Base-by-base conservation (phyloP, 2,888 invertebrate species). In the Eurytoma californica region DNA sequence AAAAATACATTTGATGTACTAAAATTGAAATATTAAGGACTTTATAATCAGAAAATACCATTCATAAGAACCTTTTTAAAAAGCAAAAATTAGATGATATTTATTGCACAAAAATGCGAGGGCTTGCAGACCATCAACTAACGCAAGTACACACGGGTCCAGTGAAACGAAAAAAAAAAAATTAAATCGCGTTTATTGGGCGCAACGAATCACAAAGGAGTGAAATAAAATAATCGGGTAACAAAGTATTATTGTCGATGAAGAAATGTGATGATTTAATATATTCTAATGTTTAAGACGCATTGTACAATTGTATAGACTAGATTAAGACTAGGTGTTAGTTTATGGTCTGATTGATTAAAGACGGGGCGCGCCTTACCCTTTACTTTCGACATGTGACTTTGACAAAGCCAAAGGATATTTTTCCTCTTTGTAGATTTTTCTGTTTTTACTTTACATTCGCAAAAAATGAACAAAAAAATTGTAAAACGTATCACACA, bases 281-380 rank as follows among this genome's bases (percentile, higher is more conserved):
- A 80, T 83, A 83, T 77, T 80, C 84, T 86, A 85, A 83, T 79
- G 61, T 83, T 78, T 84, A 84, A 84, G 82, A 84, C 83, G 83
- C 84, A 84, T 88, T 90, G 87, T 90, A 88, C 86, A 89, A 87
- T 90, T 89, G 88, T 88, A 88, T 87, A 89, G 86, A 85, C 84
- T 88, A 88, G 86, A 84, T 84, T 89, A 87, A 88, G 87, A 82
- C 82, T 86, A 87, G 83, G 82, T 84, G 86, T 89, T 90, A 89
- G 89, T 89, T 90, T 88, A 89, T 89, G 89, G 88, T 90, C 89
- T 89, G 88, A 87, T 70, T 72, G 63, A 80, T 76, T 68, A 66
- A 74, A 77, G 58, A 82, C 60, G 77, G 67, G 77, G 77, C 61
- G 67, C 77, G 77, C 77, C 74, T 81, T 76, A 79, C 68, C 65